Evolutionary conservation across 2,797 vertebrate species (phyloP).

Genomic region (Alectoris magna): DNA sequence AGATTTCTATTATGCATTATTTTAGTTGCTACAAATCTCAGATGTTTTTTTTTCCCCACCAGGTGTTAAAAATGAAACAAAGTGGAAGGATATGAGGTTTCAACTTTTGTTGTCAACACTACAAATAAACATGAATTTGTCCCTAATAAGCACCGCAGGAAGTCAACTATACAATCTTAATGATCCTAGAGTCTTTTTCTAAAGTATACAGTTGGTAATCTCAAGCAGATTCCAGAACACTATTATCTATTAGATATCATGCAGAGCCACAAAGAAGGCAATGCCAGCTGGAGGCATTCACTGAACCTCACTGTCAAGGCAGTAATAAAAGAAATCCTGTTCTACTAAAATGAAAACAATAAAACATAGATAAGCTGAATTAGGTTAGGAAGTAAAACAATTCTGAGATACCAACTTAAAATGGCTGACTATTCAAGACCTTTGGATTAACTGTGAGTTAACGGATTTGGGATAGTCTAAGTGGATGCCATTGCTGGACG

Average conservation of each 20-base stretch:
- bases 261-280: constrained; percentile 43
- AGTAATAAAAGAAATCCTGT: constrained; percentile 26
- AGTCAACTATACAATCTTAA: constrained; percentile 21
- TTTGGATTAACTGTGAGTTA: background rate
- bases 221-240: constrained; percentile 34
- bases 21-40: background rate
- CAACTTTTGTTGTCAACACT: background rate
- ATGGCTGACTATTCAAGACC: background rate
- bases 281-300: constrained; percentile 25
- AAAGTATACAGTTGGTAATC: constrained; percentile 27
- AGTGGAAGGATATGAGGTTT: background rate
- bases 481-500: background rate
- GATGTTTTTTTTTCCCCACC: background rate
- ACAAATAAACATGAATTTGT: constrained; percentile 47
- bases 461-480: background rate
- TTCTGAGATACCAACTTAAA: background rate
- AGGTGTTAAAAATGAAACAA: background rate
- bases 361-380: constrained; percentile 8
- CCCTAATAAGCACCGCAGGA: constrained; percentile 26
- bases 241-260: constrained; percentile 9
- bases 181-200: constrained; percentile 13
- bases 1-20: background rate
- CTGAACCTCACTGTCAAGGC: background rate
- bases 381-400: background rate
- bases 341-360: constrained; percentile 32